Evolutionary conservation across 2,797 vertebrate genomes (phyloP).

Genomic region (Bryconaethiops microstoma): DNA sequence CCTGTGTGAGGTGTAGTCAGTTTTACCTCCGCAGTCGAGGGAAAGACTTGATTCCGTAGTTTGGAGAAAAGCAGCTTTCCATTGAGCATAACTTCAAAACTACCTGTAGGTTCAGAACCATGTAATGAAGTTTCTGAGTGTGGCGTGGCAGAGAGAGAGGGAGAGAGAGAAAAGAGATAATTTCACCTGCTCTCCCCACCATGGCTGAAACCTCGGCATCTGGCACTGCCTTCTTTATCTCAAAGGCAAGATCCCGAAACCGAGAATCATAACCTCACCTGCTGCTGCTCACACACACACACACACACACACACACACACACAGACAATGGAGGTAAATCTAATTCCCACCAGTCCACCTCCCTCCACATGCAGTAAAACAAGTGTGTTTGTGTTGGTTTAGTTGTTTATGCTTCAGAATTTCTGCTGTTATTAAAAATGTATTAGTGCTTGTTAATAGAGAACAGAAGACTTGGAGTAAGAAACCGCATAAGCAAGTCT

Average conservation of each 20-base stretch:
- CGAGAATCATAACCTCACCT: slow-evolving; percentile 37
- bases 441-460: too few species aligned
- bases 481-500: too few species aligned
- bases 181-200: background rate
- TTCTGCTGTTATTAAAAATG: too few species aligned
- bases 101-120: background rate
- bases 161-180: too few species aligned
- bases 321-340: too few species aligned
- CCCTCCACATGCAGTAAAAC: too few species aligned
- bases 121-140: too few species aligned
- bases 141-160: background rate
- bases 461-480: too few species aligned
- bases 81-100: background rate
- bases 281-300: slow-evolving; percentile 51
- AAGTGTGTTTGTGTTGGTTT: too few species aligned
- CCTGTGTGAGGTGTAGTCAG: too few species aligned
- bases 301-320: slow-evolving; percentile 49
- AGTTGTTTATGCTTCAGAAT: too few species aligned
- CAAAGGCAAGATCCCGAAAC: background rate
- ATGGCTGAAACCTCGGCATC: background rate
- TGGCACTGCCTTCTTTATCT: background rate
- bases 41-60: background rate
- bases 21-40: background rate
- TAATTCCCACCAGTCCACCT: too few species aligned
- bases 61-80: background rate